Evolutionary conservation across 92 coral and sea anemone species (phyloP).

Genomic region (Parazoanthus atlanticus): DNA sequence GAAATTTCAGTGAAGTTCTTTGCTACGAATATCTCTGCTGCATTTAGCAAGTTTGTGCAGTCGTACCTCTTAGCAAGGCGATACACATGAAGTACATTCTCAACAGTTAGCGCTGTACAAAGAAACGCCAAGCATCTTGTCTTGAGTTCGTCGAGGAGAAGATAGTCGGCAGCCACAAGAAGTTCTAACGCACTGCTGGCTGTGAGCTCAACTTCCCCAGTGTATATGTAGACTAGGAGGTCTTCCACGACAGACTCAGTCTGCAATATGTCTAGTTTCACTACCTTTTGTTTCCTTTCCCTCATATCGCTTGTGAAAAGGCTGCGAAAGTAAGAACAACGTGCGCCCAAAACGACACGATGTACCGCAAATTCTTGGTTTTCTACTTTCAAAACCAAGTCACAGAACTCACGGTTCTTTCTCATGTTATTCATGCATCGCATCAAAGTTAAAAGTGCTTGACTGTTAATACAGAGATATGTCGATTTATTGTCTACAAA

Average conservation of each 20-base stretch:
- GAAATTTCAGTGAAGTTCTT: constrained; percentile 20
- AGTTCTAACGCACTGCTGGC: not conserved
- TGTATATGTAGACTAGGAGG: constrained; percentile 13
- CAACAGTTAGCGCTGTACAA: not conserved
- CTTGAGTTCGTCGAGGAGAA: constrained; percentile 14
- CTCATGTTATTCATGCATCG: not conserved
- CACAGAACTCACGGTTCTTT: not conserved
- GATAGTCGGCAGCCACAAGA: constrained; percentile 11
- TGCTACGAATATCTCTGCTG: constrained; percentile 1
- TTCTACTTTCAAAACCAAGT: constrained; percentile 6
- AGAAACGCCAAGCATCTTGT: not conserved
- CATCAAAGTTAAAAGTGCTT: not conserved
- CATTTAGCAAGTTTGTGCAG: not conserved
- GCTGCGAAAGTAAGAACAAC: not conserved
- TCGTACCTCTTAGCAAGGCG: not conserved
- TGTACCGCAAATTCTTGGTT: constrained; percentile 7
- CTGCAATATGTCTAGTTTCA: not conserved
- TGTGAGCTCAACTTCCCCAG: not conserved
- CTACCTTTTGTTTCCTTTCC: not conserved
- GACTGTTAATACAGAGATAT: not conserved
- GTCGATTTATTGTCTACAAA: not conserved
- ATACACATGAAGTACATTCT: not conserved
- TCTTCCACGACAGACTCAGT: not conserved
- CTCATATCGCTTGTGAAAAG: constrained; percentile 20
- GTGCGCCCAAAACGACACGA: constrained; percentile 2